Evolutionary conservation across 2,113 vertebrate species (phyloP), one percentile per base, ranked within the genome.

Genomic region (Capreolus pygargus): DNA sequence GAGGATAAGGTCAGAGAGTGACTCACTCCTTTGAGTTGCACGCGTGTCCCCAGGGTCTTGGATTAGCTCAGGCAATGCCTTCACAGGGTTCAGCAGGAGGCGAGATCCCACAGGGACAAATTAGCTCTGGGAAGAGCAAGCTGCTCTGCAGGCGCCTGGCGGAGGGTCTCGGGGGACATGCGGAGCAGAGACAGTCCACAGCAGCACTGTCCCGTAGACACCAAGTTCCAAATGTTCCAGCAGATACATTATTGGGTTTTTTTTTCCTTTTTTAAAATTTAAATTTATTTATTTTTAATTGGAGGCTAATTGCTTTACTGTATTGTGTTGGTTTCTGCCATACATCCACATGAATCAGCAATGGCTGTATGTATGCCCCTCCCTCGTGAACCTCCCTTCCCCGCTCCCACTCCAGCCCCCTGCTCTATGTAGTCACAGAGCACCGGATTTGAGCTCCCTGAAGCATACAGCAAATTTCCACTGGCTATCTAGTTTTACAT

Each of bases 41-140:
- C 33, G 87, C 2, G 90, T 55, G 28, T 97, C 97, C 67, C 81
- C 36, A 93, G 95, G 93, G 93, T 47, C 89, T 97, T 95, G 79
- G 95, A 97, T 98, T 97, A 95, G 54, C 88, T 81, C 88, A 91
- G 50, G 91, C 97, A 98, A 98, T 98, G 61, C 97, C 98, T 98
- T 98, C 87, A 98, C 94, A 97, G 95, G 83, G 93, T 97, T 97
- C 97, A 95, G 70, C 88, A 84, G 86, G 64, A 98, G 97, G 91
- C 52, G 2, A 97, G 95, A 89, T 97, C 97, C 96, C 98, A 94
- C 16, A 96, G 98, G 91, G 94, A 94, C 96, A 98, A 96, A 98
- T 98, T 96, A 98, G 96, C 96, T 97, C 47, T 95, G 88, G 78
- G 96, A 97, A 97, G 97, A 96, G 67, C 88, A 91, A 70, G 36